Conservation (phyloP, 1,140 invertebrate genomes). For the Brachionus asplanchnoidis region DNA sequence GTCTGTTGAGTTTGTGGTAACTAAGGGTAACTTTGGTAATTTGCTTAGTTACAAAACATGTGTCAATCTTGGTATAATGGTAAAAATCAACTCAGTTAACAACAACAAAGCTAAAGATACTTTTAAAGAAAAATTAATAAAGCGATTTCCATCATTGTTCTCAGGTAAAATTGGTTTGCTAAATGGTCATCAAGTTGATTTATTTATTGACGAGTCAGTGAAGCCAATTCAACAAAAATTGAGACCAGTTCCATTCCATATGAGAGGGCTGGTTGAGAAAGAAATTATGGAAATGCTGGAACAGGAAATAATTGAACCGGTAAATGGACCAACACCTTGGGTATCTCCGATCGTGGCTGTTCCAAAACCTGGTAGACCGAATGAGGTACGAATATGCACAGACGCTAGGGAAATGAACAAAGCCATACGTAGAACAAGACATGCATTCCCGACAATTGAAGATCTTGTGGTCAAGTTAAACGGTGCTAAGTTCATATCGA, state of each 20-base stretch:
- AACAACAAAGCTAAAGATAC: not conserved
- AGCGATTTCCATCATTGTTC: too few relatives aligned
- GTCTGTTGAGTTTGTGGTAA: not conserved
- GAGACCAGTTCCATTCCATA: not conserved
- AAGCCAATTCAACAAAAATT: too few relatives aligned
- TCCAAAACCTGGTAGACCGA: slow-evolving; percentile 44
- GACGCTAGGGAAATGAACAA: not conserved
- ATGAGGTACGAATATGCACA: slow-evolving; percentile 4
- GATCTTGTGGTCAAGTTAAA: not conserved
- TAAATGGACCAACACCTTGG: slow-evolving; percentile 47
- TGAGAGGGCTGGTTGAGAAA: not conserved
- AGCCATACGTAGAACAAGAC: too few relatives aligned
- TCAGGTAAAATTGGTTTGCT: too few relatives aligned
- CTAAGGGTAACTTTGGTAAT: too few relatives aligned
- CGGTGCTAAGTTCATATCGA: not conserved
- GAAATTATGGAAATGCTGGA: slow-evolving; percentile 12
- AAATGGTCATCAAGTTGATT: too few relatives aligned
- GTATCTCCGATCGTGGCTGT: slow-evolving; percentile 48
- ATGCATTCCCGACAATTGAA: too few relatives aligned
- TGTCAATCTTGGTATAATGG: not conserved
- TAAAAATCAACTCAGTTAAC: not conserved
- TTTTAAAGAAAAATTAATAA: not conserved
- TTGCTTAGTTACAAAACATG: slow-evolving; percentile 5
- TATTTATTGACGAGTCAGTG: too few relatives aligned
- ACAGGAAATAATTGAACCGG: slow-evolving; percentile 46